Conservation (phyloP, 1,140 invertebrate species). For the Brachionus manjavacas region DNA sequence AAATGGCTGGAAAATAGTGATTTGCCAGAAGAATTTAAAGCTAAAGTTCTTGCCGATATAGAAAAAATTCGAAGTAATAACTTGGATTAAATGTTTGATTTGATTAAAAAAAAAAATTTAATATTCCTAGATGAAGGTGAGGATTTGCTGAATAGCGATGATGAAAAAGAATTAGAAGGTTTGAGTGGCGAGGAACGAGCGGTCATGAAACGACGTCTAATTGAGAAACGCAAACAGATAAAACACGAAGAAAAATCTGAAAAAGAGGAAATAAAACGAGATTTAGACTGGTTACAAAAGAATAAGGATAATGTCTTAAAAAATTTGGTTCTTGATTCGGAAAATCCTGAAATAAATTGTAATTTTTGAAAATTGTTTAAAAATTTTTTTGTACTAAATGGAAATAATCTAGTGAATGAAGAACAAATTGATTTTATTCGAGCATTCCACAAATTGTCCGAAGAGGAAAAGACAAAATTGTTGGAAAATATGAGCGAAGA, state of each 20-base stretch:
- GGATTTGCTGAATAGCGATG: conserved; percentile 24
- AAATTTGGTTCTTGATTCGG: neutral
- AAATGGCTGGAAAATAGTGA: conserved; percentile 35
- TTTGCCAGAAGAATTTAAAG: conserved; percentile 27
- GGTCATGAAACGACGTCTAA: neutral
- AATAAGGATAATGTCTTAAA: conserved; percentile 8
- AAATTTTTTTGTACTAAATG: neutral
- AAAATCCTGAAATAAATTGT: neutral
- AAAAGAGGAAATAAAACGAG: neutral
- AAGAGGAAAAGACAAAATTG: conserved; percentile 35
- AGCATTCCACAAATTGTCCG: conserved; percentile 16
- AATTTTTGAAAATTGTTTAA: neutral
- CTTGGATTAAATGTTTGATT: too few species aligned
- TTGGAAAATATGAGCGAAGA: neutral
- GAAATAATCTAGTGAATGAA: neutral
- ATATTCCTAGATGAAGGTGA: neutral
- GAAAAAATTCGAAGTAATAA: neutral
- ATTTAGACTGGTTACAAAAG: conserved; percentile 16
- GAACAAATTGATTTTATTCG: conserved; percentile 37
- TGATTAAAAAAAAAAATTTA: neutral
- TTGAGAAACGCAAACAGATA: conserved; percentile 30
- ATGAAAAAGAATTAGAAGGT: conserved; percentile 13
- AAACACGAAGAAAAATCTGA: neutral
- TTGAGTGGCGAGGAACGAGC: conserved; percentile 10
- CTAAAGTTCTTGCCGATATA: conserved; percentile 13